Conservation (phyloP, 2,888 invertebrate species). For the Troides helena region DNA sequence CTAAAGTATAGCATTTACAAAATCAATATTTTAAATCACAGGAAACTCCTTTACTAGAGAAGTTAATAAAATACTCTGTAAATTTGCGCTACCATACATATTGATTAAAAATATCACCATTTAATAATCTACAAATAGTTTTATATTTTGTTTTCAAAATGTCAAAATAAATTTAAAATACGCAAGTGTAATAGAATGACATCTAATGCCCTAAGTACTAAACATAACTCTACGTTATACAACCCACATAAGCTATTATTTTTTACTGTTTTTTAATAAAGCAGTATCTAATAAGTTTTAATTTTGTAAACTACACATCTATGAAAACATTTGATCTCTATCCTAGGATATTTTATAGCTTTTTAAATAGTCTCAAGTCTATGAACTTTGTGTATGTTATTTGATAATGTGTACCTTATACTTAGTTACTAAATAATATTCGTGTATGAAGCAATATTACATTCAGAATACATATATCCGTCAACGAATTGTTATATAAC, state of each 20-base stretch:
- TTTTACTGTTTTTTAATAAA: slow-evolving; percentile 57
- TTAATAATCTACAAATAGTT: slow-evolving; percentile 47
- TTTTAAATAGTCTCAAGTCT: slow-evolving; percentile 49
- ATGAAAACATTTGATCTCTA: not conserved
- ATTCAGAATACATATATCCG: slow-evolving; percentile 43
- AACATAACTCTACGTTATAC: slow-evolving; percentile 5
- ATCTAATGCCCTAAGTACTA: slow-evolving; percentile 20
- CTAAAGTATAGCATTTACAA: slow-evolving; percentile 74
- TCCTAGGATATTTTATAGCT: slow-evolving; percentile 19
- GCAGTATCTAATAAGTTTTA: slow-evolving; percentile 42
- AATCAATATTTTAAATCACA: slow-evolving; percentile 76
- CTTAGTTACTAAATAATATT: not conserved
- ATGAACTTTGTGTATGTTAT: slow-evolving; percentile 37
- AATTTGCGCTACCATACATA: slow-evolving; percentile 51
- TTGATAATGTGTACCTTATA: slow-evolving; percentile 1
- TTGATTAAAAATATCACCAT: slow-evolving; percentile 61
- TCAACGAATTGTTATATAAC: slow-evolving; percentile 41
- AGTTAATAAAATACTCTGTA: slow-evolving; percentile 47
- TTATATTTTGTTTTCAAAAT: slow-evolving; percentile 16
- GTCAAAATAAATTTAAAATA: slow-evolving; percentile 24
- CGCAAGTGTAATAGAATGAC: slow-evolving; percentile 28
- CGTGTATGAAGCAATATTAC: slow-evolving; percentile 50
- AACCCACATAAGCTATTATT: slow-evolving; percentile 56
- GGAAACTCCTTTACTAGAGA: slow-evolving; percentile 66
- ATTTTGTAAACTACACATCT: not conserved